phyloP scores from a whole-genome alignment of 2,113 vertebrate genomes.

The Lutjanus erythropterus region DNA sequence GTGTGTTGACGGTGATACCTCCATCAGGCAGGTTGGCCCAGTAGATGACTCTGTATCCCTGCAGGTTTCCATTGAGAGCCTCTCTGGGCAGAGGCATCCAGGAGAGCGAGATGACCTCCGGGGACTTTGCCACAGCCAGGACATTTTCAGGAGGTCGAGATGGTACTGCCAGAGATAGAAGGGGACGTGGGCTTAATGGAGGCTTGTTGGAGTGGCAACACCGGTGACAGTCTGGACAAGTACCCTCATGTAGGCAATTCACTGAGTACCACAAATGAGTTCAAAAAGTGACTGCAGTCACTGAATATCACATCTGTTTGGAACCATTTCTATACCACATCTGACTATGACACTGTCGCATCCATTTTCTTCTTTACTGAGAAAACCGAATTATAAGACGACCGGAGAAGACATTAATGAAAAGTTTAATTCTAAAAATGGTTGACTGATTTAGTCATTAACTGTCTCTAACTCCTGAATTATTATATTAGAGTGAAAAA shows the following conservation, averaged over 20 bases:
- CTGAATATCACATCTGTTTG: background rate
- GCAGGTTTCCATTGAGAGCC: constrained; percentile 95
- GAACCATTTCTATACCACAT: background rate
- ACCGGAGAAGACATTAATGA: background rate
- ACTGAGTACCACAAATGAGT: background rate
- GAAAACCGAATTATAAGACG: background rate
- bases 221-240: background rate
- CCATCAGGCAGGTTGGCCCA: constrained; percentile 98
- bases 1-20: constrained; percentile 82
- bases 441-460: background rate
- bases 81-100: constrained; percentile 95
- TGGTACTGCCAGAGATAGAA: constrained; percentile 86
- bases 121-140: constrained; percentile 94
- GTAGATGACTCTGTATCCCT: constrained; percentile 98
- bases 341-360: background rate
- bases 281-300: background rate
- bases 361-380: background rate
- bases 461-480: background rate
- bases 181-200: background rate
- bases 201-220: background rate
- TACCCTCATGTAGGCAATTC: background rate
- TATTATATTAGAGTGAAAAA: background rate
- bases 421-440: background rate
- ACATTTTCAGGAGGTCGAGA: constrained; percentile 96
- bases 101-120: constrained; percentile 96